Evolutionary conservation across 1,140 invertebrate species (phyloP).

Genomic region (Pomacea maculata): DNA sequence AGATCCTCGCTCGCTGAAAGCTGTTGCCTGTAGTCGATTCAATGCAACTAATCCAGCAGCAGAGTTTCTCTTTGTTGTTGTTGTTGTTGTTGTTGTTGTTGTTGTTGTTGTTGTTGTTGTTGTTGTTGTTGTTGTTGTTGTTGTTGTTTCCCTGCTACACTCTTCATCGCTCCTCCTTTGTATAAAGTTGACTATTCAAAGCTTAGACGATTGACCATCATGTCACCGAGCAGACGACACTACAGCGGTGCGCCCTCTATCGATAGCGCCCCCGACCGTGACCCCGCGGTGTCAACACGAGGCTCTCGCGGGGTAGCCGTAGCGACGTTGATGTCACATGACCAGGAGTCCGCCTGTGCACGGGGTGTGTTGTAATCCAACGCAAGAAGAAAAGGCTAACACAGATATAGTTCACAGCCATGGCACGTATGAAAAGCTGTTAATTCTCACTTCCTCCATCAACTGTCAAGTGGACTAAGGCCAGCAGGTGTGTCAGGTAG

Average conservation of each 20-base stretch:
- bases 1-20: not conserved
- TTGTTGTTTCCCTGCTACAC: not conserved
- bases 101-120: too few relatives aligned
- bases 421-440: not conserved
- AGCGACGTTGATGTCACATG: slow-evolving; percentile 39
- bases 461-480: not conserved
- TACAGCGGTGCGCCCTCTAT: not conserved
- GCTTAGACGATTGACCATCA: not conserved
- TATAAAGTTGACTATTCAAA: not conserved
- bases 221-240: slow-evolving; percentile 4
- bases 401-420: not conserved
- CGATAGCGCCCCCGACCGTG: not conserved
- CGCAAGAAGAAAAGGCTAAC: not conserved
- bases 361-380: not conserved
- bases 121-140: too few relatives aligned
- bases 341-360: not conserved
- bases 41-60: not conserved
- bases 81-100: too few relatives aligned
- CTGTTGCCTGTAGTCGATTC: not conserved
- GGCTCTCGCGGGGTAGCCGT: slow-evolving; percentile 29
- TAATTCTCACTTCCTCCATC: not conserved
- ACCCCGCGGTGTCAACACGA: slow-evolving; percentile 17
- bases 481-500: not conserved
- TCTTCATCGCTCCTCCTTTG: not conserved
- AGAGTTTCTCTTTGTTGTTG: too few relatives aligned